phyloP scores from a whole-genome alignment of 2,888 invertebrate genomes.

The Psylliodes chrysocephalus region DNA sequence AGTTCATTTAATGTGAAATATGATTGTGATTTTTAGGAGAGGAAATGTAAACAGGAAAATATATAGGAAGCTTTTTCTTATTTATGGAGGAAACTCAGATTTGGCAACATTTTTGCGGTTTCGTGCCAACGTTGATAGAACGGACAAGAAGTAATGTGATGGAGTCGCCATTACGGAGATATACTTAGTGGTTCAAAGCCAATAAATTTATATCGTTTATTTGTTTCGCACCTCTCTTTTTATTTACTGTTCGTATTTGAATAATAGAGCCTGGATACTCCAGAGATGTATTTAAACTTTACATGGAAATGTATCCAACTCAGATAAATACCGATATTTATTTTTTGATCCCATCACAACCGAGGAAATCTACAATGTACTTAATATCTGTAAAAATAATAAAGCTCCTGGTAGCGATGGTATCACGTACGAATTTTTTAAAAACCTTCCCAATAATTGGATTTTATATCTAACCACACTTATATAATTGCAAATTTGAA shows the following conservation, averaged over 20 bases:
- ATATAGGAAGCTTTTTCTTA: conserved; percentile 35
- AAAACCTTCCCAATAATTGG: too few relatives aligned
- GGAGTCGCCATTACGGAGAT: conserved; percentile 23
- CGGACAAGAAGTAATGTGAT: conserved; percentile 30
- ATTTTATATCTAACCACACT: too few relatives aligned
- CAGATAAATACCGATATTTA: too few relatives aligned
- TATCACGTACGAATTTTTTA: too few relatives aligned
- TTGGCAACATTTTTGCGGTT: conserved; percentile 39
- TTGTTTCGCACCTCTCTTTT: conserved; percentile 18
- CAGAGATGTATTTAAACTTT: too few relatives aligned
- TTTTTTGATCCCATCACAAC: too few relatives aligned
- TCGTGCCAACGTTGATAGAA: conserved; percentile 38
- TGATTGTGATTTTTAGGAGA: conserved; percentile 11
- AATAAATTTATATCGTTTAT: conserved; percentile 26
- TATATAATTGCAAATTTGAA: too few relatives aligned
- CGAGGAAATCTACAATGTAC: too few relatives aligned
- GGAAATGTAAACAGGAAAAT: conserved; percentile 33
- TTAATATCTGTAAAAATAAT: too few relatives aligned
- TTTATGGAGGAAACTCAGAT: conserved; percentile 38
- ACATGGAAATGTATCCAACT: too few relatives aligned
- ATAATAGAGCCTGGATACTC: not conserved
- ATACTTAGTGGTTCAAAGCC: conserved; percentile 29
- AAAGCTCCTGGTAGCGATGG: too few relatives aligned
- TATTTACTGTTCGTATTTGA: not conserved
- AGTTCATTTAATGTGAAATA: conserved; percentile 16